Conservation (phyloP, 2,113 vertebrate genomes). For the Crotophaga sulcirostris region DNA sequence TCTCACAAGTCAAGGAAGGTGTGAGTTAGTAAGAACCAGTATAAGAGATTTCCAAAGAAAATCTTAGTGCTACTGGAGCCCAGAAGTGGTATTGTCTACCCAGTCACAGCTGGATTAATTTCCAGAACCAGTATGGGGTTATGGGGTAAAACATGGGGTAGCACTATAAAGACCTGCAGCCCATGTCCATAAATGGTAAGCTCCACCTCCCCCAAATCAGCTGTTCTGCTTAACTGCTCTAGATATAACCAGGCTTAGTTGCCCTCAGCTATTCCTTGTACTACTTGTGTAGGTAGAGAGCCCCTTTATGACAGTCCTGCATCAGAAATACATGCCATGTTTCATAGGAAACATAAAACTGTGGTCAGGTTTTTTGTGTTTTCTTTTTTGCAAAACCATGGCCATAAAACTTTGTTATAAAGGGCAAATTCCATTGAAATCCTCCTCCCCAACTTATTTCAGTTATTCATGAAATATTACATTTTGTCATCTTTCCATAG, state of each 20-base stretch:
- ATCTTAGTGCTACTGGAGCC: not conserved
- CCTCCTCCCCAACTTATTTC: not conserved
- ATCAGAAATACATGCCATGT: not conserved
- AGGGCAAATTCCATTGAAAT: conserved; percentile 14
- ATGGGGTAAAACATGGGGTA: not conserved
- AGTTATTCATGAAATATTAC: not conserved
- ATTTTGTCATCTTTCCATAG: not conserved
- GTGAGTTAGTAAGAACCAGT: not conserved
- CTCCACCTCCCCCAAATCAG: not conserved
- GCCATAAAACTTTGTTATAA: not conserved
- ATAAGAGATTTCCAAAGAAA: not conserved
- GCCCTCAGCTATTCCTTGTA: not conserved
- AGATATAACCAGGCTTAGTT: not conserved
- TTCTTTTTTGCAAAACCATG: not conserved
- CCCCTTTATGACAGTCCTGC: not conserved
- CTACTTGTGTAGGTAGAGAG: not conserved
- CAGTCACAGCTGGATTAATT: not conserved
- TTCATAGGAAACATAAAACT: not conserved
- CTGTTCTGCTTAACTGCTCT: not conserved
- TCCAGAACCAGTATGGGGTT: not conserved
- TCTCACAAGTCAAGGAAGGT: not conserved
- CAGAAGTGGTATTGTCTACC: not conserved
- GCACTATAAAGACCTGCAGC: not conserved
- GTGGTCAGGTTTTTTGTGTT: not conserved
- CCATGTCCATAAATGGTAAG: not conserved